Conservation (phyloP, 2,113 vertebrate genomes). For the Austrofundulus limnaeus region DNA sequence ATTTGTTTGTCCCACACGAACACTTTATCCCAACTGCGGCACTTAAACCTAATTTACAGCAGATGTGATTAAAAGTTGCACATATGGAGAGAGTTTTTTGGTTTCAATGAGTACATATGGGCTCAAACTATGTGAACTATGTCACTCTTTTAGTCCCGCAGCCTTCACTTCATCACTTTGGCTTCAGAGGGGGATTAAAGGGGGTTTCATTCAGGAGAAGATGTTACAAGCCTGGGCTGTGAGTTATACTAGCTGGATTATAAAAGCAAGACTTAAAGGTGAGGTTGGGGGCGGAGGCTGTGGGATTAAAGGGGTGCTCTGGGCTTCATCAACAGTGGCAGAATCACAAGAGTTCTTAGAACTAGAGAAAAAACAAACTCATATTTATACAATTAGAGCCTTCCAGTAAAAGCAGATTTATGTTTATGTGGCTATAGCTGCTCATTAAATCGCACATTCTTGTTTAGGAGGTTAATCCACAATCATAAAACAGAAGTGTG, state of each 20-base stretch:
- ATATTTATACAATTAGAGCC: conserved; percentile 47
- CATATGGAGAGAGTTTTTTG: conserved; percentile 18
- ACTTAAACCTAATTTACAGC: conserved; percentile 3
- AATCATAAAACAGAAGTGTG: conserved; percentile 29
- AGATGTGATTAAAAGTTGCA: background rate
- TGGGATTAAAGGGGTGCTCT: conserved; percentile 60
- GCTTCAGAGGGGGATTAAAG: conserved; percentile 28
- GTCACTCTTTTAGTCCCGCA: background rate
- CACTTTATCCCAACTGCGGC: background rate
- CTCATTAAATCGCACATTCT: conserved; percentile 49
- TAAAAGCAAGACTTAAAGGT: conserved; percentile 51
- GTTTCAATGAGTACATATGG: conserved; percentile 10
- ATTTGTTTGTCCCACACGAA: background rate
- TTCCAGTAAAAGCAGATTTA: conserved; percentile 44
- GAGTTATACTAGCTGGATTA: conserved; percentile 47
- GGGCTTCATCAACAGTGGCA: conserved; percentile 59
- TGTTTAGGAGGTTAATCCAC: conserved; percentile 36
- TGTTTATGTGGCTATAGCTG: conserved; percentile 42
- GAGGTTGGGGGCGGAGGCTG: conserved; percentile 8
- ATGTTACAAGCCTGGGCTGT: conserved; percentile 7
- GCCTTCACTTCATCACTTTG: conserved; percentile 17
- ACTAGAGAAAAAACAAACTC: conserved; percentile 47
- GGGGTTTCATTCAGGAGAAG: conserved; percentile 31
- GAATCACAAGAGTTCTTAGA: conserved; percentile 53
- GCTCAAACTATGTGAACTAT: conserved; percentile 22